These are phyloP conservation scores for Tragelaphus oryx DNA, from an alignment of 2,797 vertebrate genomes.

Conservation along the genomic window DNA sequence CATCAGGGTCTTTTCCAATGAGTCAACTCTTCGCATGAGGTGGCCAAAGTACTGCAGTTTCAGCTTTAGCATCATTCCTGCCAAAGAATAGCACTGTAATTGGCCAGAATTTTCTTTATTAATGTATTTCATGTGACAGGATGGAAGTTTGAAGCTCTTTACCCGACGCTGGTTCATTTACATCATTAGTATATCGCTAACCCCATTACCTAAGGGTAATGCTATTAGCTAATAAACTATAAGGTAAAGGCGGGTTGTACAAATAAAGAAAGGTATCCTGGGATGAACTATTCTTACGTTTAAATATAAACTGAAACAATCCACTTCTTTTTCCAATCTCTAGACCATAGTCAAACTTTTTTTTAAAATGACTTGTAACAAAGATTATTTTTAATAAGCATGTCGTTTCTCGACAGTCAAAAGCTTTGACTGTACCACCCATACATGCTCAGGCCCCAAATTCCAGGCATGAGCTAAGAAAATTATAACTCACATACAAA, in stretches of 20 bases:
- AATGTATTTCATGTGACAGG: conserved; percentile 17
- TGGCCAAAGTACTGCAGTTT: too few relatives aligned
- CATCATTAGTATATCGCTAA: conserved; percentile 49
- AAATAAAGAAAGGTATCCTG: conserved; percentile 71
- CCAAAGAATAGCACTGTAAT: not conserved
- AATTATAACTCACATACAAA: conserved; percentile 54
- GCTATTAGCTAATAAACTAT: conserved; percentile 58
- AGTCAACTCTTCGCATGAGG: too few relatives aligned
- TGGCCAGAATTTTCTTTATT: conserved; percentile 32
- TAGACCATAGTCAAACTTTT: conserved; percentile 37
- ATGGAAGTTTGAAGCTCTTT: conserved; percentile 35
- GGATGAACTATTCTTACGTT: conserved; percentile 59
- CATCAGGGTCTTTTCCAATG: too few relatives aligned
- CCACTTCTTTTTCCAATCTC: conserved; percentile 68
- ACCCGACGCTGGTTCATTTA: conserved; percentile 51
- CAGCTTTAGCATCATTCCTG: too few relatives aligned
- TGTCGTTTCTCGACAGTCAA: conserved; percentile 53
- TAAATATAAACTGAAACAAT: conserved; percentile 72
- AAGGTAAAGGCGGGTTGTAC: conserved; percentile 64
- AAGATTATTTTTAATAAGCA: conserved; percentile 60
- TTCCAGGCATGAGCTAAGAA: conserved; percentile 65
- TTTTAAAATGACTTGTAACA: conserved; percentile 46
- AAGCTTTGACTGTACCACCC: conserved; percentile 57
- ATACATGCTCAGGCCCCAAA: conserved; percentile 32
- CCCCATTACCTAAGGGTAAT: conserved; percentile 68